Evolutionary conservation across 2,888 invertebrate species (phyloP).

Genomic region (Sisyra terminalis): DNA sequence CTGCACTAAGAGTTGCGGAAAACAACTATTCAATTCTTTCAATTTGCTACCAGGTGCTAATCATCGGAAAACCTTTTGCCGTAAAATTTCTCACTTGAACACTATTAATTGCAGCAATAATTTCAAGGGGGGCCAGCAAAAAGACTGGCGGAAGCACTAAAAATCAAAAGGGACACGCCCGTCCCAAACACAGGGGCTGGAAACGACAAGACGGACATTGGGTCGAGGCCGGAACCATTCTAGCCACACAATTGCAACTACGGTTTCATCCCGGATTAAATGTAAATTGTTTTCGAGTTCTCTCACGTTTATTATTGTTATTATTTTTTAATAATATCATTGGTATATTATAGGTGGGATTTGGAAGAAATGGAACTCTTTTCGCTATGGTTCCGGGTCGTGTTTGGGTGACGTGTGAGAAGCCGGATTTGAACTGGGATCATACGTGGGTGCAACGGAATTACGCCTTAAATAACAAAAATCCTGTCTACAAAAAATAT

Average conservation of each 20-base stretch:
- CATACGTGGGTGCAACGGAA: slow-evolving; percentile 54
- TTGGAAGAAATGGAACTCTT: slow-evolving; percentile 61
- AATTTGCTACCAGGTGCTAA: too few relatives aligned
- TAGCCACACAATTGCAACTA: slow-evolving; percentile 49
- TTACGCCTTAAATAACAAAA: slow-evolving; percentile 44
- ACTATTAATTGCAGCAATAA: too few relatives aligned
- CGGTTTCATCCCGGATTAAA: slow-evolving; percentile 69
- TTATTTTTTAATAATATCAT: slow-evolving; percentile 7
- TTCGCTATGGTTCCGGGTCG: slow-evolving; percentile 65
- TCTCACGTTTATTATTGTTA: not conserved
- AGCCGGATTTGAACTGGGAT: slow-evolving; percentile 60
- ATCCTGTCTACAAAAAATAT: slow-evolving; percentile 66
- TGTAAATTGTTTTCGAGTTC: slow-evolving; percentile 27
- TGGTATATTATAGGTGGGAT: slow-evolving; percentile 50
- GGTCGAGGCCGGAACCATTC: slow-evolving; percentile 47
- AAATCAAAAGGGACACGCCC: slow-evolving; percentile 46
- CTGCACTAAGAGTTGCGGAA: too few relatives aligned
- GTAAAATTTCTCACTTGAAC: too few relatives aligned
- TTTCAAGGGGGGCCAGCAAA: slow-evolving; percentile 46
- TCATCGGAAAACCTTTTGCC: too few relatives aligned
- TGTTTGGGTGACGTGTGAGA: slow-evolving; percentile 70
- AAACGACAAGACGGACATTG: slow-evolving; percentile 52
- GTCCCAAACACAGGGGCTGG: slow-evolving; percentile 64
- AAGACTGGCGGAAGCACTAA: slow-evolving; percentile 57
- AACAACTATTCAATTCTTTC: too few relatives aligned